Evolutionary conservation across 37 sponge, comb jelly and placozoan species (phyloP).

Genomic region (Oopsacas minuta): DNA sequence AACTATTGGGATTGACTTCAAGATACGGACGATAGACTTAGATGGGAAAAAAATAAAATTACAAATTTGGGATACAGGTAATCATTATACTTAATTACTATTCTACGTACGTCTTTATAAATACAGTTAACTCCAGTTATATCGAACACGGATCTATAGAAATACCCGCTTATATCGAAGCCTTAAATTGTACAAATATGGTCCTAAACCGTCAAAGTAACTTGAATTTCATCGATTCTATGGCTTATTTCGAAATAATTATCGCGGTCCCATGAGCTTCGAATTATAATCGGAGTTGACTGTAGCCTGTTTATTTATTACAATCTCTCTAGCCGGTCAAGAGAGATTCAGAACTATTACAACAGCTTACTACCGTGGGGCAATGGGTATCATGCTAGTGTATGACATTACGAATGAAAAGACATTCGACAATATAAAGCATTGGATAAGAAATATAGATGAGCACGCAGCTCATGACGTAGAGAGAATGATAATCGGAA

Average conservation of each 20-base stretch:
- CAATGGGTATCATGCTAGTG: constrained; percentile 92
- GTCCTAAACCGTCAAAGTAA: no score
- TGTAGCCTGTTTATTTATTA: background rate
- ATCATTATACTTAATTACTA: background rate
- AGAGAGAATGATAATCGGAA: constrained; percentile 95
- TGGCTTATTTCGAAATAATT: no score
- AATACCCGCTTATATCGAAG: no score
- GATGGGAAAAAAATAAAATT: constrained; percentile 98
- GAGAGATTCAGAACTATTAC: constrained; percentile 54
- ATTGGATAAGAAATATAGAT: constrained; percentile 98
- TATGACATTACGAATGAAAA: constrained; percentile 95
- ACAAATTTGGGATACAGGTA: constrained; percentile 70
- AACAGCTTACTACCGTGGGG: constrained; percentile 43
- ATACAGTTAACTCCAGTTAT: no score
- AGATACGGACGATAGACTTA: constrained; percentile 71
- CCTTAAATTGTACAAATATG: no score
- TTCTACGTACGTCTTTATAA: no score
- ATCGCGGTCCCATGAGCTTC: no score
- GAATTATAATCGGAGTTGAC: no score
- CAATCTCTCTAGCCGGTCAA: constrained; percentile 34
- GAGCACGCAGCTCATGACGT: constrained; percentile 98
- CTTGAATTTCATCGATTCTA: no score
- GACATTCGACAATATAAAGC: constrained; percentile 96
- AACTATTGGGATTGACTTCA: constrained; percentile 73
- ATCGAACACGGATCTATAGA: background rate